A percentile compares a stretch with the other conserved stretches of the same genome.
phyloP scores from a whole-genome alignment of 2,113 vertebrate species.

The Pedionomus torquatus region DNA sequence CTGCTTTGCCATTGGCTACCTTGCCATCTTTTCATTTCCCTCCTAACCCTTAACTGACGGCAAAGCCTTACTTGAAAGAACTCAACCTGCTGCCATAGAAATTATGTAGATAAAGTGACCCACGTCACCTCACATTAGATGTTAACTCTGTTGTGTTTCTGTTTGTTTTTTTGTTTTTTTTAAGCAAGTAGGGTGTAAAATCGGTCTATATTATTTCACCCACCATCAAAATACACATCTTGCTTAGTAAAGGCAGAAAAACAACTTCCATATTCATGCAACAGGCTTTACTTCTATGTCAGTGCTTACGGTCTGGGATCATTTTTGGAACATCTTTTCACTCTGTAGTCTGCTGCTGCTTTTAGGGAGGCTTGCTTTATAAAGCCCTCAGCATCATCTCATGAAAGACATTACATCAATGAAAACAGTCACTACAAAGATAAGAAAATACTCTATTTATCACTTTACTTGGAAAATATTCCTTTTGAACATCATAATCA shows the following conservation, averaged over 20 bases:
- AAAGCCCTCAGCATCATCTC: neutral
- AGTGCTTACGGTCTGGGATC: neutral
- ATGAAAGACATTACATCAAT: neutral
- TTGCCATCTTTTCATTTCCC: neutral
- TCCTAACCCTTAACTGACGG: neutral
- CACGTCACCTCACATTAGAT: neutral
- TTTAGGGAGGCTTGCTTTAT: constrained; percentile 9
- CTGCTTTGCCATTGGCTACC: neutral
- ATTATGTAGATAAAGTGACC: neutral
- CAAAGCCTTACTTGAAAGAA: neutral
- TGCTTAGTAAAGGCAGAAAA: neutral
- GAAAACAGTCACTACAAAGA: constrained; percentile 10
- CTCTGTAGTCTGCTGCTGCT: neutral
- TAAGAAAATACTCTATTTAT: neutral
- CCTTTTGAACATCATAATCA: neutral
- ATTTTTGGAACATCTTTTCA: constrained; percentile 16
- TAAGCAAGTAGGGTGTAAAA: neutral
- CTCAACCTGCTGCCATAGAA: neutral
- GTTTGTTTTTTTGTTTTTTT: too few species aligned
- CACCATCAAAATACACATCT: neutral
- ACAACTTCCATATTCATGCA: neutral
- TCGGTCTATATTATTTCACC: neutral
- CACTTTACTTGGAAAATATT: neutral
- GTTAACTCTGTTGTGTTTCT: neutral
- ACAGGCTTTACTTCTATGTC: neutral